Percentiles rank a stretch among this genome's conserved stretches.
phyloP scores from a whole-genome alignment of 2,888 invertebrate genomes.

The Melanostoma mellinum region DNA sequence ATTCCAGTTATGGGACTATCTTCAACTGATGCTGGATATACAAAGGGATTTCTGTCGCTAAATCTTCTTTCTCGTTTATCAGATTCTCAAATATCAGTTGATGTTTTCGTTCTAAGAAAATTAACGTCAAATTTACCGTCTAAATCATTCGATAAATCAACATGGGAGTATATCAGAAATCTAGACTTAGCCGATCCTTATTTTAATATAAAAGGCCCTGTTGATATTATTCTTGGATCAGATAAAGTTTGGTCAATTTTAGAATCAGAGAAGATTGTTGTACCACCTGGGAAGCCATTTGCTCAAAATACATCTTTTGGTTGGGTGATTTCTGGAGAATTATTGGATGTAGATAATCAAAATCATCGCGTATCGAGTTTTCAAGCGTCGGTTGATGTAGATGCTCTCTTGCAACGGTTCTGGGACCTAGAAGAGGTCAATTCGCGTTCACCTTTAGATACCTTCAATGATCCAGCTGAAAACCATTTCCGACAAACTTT shows the following conservation, averaged over 20 bases:
- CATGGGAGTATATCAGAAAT: slow-evolving; percentile 32
- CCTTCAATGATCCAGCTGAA: too few species aligned
- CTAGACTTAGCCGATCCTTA: slow-evolving; percentile 54
- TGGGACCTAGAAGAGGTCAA: too few species aligned
- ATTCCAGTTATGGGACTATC: slow-evolving; percentile 16
- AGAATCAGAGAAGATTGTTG: neutral
- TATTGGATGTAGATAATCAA: neutral
- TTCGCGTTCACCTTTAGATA: too few species aligned
- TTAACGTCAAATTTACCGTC: too few species aligned
- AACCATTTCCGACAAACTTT: too few species aligned
- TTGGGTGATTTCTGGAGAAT: slow-evolving; percentile 9
- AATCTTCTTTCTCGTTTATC: slow-evolving; percentile 1
- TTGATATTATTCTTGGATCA: slow-evolving; percentile 59
- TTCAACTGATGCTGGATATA: neutral
- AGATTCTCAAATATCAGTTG: too few species aligned
- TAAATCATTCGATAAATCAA: too few species aligned
- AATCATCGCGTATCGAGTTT: slow-evolving; percentile 1
- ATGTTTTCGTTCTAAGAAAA: too few species aligned
- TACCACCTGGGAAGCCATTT: slow-evolving; percentile 9
- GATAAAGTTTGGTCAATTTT: slow-evolving; percentile 37
- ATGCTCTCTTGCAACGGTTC: too few species aligned
- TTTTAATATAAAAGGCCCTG: slow-evolving; percentile 44
- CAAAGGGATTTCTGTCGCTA: neutral
- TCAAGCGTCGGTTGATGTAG: slow-evolving; percentile 36
- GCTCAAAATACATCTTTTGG: slow-evolving; percentile 20